Evolutionary conservation across 2,113 vertebrate genomes (phyloP).

Genomic region (Acrocephalus arundinaceus): DNA sequence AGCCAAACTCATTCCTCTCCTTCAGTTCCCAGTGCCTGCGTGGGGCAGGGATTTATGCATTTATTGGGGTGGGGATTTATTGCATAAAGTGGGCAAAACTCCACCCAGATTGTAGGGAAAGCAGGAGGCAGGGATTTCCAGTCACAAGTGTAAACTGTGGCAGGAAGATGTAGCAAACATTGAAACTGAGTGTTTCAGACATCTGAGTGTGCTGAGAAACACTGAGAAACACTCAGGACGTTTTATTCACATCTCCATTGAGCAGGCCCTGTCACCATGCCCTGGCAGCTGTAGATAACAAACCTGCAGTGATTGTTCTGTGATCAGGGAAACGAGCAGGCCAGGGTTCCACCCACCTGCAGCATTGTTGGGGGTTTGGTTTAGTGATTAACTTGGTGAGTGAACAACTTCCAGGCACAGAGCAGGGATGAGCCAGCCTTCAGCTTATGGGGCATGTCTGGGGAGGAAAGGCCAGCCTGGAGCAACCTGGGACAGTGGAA

Average conservation of each 20-base stretch:
- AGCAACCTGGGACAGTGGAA: background rate
- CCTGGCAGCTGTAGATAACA: background rate
- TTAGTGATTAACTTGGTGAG: background rate
- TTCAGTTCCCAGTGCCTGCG: background rate
- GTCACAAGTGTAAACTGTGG: background rate
- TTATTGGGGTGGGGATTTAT: background rate
- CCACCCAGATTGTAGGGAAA: background rate
- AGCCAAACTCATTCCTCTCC: background rate
- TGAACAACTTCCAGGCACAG: background rate
- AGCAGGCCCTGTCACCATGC: background rate
- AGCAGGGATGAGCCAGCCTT: background rate
- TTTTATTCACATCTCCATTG: background rate
- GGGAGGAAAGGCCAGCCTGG: background rate
- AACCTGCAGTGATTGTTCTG: background rate
- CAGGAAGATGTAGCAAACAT: background rate
- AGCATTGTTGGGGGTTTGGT: background rate
- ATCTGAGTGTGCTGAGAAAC: background rate
- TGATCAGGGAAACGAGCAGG: background rate
- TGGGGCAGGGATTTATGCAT: background rate
- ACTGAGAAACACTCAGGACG: background rate
- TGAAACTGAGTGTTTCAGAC: background rate
- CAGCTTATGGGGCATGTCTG: rapidly evolving
- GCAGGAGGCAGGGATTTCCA: background rate
- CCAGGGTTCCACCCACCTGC: background rate
- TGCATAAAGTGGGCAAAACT: background rate